Evolutionary conservation across 2,888 invertebrate species (phyloP).

Genomic region (Eurytoma adleriae): DNA sequence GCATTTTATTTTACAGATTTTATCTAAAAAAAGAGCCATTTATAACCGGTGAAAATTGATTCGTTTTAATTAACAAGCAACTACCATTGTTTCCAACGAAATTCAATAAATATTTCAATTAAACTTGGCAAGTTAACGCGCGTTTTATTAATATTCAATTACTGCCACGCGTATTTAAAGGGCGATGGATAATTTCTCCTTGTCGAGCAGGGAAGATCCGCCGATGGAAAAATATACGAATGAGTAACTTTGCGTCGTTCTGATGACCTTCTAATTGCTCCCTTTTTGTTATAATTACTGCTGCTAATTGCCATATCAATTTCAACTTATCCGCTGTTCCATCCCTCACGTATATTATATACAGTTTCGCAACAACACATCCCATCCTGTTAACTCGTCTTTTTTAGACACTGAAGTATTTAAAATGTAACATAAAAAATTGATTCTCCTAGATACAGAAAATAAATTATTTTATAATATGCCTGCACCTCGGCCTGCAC

Average conservation of each 20-base stretch:
- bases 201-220: background rate
- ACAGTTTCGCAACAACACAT: conserved; percentile 3
- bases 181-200: conserved; percentile 13
- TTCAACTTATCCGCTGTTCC: conserved; percentile 46
- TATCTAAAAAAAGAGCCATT: no score
- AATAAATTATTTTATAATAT: no score
- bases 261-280: conserved; percentile 52
- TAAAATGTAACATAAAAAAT: conserved; percentile 21
- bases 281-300: conserved; percentile 51
- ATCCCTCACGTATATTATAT: background rate
- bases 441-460: background rate
- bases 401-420: conserved; percentile 6
- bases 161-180: background rate
- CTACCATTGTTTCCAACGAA: no score
- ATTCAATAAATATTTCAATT: no score
- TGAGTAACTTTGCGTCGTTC: conserved; percentile 38
- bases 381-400: background rate
- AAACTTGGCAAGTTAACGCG: no score
- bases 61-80: no score
- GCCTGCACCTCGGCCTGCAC: no score
- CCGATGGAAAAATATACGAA: conserved; percentile 42
- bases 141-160: conserved; percentile 5
- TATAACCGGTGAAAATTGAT: no score
- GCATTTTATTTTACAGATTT: no score
- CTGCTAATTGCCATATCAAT: conserved; percentile 54